A percentile compares a stretch with the other conserved stretches of the same genome.
Conservation (phyloP, 2,113 vertebrate species). For the Oncorhynchus clarkii region DNA sequence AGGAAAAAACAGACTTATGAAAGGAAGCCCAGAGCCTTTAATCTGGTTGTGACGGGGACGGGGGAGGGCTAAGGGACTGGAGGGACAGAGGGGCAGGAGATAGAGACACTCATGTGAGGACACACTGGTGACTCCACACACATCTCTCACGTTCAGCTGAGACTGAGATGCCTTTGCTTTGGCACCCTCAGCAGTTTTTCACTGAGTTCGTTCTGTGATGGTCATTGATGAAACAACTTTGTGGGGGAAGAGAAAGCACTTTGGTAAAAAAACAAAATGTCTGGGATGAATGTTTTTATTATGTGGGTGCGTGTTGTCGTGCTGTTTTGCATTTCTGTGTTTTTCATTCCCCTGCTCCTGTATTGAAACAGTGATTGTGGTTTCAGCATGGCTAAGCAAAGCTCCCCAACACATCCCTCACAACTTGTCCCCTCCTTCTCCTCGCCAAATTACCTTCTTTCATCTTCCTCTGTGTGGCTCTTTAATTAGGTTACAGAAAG, state of each 20-base stretch:
- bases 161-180: neutral
- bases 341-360: constrained; percentile 10
- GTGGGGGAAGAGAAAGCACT: neutral
- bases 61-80: neutral
- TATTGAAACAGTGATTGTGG: constrained; percentile 18
- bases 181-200: neutral
- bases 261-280: neutral
- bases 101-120: constrained; percentile 31
- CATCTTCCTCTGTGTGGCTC: constrained; percentile 23
- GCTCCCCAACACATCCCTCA: constrained; percentile 17
- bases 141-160: neutral
- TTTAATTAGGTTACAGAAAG: constrained; percentile 16
- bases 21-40: constrained; percentile 19
- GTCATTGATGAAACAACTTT: neutral
- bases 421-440: constrained; percentile 6
- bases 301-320: constrained; percentile 10
- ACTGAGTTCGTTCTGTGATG: neutral
- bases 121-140: constrained; percentile 10
- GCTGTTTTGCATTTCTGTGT: neutral
- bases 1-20: constrained; percentile 16
- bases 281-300: neutral
- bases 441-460: neutral
- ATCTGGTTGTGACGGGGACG: constrained; percentile 27
- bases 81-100: constrained; percentile 24
- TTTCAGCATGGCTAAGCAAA: constrained; percentile 30